Conservation (phyloP, 2,888 invertebrate species). For the Harpagoxenus sublaevis region DNA sequence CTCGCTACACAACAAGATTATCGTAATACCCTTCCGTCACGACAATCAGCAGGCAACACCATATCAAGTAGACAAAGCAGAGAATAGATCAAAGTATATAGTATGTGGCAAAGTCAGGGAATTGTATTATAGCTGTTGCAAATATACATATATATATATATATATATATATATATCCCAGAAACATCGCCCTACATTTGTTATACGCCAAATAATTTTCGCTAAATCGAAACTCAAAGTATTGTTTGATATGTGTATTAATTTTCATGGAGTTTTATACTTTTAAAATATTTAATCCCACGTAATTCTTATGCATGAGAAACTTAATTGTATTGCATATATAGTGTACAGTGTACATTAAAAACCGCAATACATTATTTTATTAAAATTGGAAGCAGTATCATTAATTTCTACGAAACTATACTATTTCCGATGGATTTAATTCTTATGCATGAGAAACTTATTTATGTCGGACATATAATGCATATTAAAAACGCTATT, state of each 20-base stretch:
- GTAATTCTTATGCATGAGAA: neutral
- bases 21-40: neutral
- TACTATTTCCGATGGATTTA: conserved; percentile 3
- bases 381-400: neutral
- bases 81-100: conserved; percentile 5
- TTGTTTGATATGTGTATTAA: neutral
- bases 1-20: neutral
- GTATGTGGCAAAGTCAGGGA: neutral
- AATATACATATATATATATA: neutral
- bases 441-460: neutral
- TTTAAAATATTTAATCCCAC: neutral
- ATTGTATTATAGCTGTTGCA: neutral
- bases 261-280: neutral
- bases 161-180: neutral
- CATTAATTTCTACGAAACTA: neutral
- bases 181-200: neutral
- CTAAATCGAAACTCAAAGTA: neutral
- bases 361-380: neutral
- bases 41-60: conserved; percentile 11
- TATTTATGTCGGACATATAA: neutral
- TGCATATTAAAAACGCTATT: neutral
- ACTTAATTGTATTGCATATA: neutral
- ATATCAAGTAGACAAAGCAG: conserved; percentile 16
- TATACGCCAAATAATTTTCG: neutral
- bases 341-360: neutral